Base-by-base conservation (phyloP, 2,113 vertebrate species). In the Periophthalmodon schlosseri region DNA sequence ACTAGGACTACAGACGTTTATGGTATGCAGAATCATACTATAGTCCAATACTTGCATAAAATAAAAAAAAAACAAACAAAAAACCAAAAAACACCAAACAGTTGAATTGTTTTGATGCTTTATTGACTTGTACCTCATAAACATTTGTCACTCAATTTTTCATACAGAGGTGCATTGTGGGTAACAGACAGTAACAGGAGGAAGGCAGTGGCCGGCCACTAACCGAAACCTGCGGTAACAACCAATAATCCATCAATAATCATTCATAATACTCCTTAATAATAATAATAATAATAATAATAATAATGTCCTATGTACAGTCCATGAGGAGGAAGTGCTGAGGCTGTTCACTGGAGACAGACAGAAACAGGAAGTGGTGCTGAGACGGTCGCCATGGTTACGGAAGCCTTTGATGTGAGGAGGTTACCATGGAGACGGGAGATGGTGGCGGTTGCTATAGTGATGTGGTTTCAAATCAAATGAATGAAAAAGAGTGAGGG, bases 191-290 rank as follows among this genome's bases (percentile, higher is more conserved):
- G 24, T 47, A 63, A 92, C 78, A 91, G 86, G 84, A 91, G 90
- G 87, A 88, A 91, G 92, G 93, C 86, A 94, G 93, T 93, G 93
- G 93, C 93, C 93, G 91, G 93, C 93, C 93, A 94, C 92, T 93
- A 88, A 93, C 88, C 90, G 83, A 88, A 65, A 39, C 33, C 33
- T 21, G 33, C 63, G n/a, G 34, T 74, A 78, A 86, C 63, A 80
- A 63, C 4, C 52, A 8, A 56, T 21, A 73, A 80, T 68, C 74
- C 79, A 79, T 74, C 39, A 2, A 77, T 52, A 75, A 78, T 77
- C 71, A 66, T 70, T 50, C 60, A 46, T 72, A 69, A 65, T 18
- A 72, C 60, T 63, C 60, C 21, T 74, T 73, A 54, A 69, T 68
- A 74, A 28, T 61, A 58, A 58, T 34, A 63, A 63, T 63, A 34